These are phyloP conservation scores for Phrynosoma blainvillii DNA, from an alignment of 2,113 vertebrate species.

Conservation along the genomic window DNA sequence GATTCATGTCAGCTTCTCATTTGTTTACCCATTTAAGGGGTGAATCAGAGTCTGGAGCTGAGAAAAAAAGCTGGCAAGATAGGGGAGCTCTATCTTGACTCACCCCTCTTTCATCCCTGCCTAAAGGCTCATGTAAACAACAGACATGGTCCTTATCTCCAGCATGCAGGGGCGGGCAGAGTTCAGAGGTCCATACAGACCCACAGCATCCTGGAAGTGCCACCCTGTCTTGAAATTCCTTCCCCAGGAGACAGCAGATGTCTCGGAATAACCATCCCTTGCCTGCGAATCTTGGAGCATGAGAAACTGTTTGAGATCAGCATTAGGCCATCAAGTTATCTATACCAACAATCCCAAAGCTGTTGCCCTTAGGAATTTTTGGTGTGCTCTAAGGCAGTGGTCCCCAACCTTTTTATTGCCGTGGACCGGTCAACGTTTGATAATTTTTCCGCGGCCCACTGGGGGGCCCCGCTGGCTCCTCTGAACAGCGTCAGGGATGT, in stretches of 20 bases:
- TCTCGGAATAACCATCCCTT: too few species aligned
- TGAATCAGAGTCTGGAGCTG: conserved; percentile 31
- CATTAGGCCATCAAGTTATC: not conserved
- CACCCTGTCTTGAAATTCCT: not conserved
- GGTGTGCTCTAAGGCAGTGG: too few species aligned
- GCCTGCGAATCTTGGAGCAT: not conserved
- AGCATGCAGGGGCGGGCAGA: not conserved
- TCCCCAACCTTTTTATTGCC: too few species aligned
- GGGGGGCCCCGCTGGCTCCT: too few species aligned
- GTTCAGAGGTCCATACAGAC: not conserved
- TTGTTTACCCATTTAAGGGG: conserved; percentile 7
- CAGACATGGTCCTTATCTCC: not conserved
- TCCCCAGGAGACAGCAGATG: not conserved
- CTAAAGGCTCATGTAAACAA: conserved; percentile 3
- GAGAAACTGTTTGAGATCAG: not conserved
- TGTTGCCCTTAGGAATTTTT: too few species aligned
- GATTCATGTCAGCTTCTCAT: not conserved
- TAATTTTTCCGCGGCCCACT: too few species aligned
- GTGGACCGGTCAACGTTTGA: too few species aligned
- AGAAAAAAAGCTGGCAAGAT: not conserved
- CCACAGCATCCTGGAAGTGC: not conserved
- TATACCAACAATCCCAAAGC: not conserved
- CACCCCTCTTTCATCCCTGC: not conserved
- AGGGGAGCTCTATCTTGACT: conserved; percentile 10
- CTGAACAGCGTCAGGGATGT: too few species aligned